Evolutionary conservation across 2,113 vertebrate species (phyloP).

Genomic region (Heterochromis multidens): DNA sequence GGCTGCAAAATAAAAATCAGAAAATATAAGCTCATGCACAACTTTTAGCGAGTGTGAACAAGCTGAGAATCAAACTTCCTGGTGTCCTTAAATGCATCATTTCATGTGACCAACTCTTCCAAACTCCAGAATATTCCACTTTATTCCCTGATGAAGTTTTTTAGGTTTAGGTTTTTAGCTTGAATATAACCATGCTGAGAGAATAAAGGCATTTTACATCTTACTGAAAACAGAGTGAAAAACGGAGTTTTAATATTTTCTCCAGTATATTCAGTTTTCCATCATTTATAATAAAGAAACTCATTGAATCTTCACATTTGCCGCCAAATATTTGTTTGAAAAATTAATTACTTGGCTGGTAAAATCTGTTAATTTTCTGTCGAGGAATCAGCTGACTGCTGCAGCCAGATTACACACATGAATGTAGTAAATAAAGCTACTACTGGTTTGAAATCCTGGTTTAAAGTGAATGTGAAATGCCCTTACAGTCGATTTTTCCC

Average conservation of each 20-base stretch:
- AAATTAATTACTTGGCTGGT: not conserved
- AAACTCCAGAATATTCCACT: too few relatives aligned
- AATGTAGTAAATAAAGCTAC: fast-evolving
- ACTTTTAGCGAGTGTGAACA: not conserved
- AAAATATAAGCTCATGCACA: not conserved
- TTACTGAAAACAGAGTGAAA: too few relatives aligned
- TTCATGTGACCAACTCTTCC: not conserved
- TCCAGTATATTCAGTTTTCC: not conserved
- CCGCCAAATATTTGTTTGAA: not conserved
- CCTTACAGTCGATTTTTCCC: not conserved
- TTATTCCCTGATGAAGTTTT: too few relatives aligned
- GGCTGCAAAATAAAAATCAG: not conserved
- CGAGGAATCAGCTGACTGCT: not conserved
- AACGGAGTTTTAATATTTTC: too few relatives aligned
- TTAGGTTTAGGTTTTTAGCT: too few relatives aligned
- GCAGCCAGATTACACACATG: fast-evolving
- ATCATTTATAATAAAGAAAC: not conserved
- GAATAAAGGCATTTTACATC: too few relatives aligned
- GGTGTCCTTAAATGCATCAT: not conserved
- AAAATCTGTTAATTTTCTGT: not conserved
- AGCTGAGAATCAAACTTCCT: not conserved
- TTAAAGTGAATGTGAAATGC: not conserved
- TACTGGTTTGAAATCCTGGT: too few relatives aligned
- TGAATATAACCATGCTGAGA: too few relatives aligned
- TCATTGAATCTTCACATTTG: too few relatives aligned